Conservation (phyloP, 2,113 vertebrate genomes). For the Anarrhichthys ocellatus region DNA sequence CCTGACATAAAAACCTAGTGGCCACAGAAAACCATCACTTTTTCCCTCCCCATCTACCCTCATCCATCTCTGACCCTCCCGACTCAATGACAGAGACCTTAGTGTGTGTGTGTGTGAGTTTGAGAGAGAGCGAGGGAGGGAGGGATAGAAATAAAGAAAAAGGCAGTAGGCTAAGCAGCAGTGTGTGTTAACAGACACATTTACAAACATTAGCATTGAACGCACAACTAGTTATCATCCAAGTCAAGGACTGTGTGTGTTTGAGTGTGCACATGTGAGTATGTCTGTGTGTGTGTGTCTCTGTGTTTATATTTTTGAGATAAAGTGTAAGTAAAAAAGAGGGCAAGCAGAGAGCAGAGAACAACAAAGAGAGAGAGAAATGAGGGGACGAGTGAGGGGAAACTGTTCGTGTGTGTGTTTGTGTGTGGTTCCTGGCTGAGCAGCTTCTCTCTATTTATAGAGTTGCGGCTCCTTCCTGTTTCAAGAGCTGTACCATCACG, state of each 20-base stretch:
- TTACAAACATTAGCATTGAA: conserved; percentile 70
- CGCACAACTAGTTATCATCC: conserved; percentile 59
- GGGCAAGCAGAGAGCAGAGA: conserved; percentile 19
- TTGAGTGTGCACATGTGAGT: not conserved
- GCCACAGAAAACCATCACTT: conserved; percentile 59
- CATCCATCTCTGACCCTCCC: conserved; percentile 14
- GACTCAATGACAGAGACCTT: conserved; percentile 52
- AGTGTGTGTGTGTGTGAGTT: conserved; percentile 21
- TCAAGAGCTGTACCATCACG: conserved; percentile 81
- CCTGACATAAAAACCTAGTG: conserved; percentile 60
- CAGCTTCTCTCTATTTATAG: conserved; percentile 81
- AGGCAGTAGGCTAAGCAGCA: conserved; percentile 7
- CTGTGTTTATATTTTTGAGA: conserved; percentile 40
- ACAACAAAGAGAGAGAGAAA: conserved; percentile 37
- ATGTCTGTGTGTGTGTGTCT: not conserved
- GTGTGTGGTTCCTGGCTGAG: conserved; percentile 77
- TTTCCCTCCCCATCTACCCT: conserved; percentile 10
- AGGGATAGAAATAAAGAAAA: not conserved
- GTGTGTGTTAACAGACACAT: conserved; percentile 58
- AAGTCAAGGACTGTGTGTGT: conserved; percentile 42
- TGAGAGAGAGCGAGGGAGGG: not conserved
- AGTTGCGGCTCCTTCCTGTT: conserved; percentile 82
- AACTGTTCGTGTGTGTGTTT: conserved; percentile 54
- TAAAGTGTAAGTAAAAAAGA: conserved; percentile 57
- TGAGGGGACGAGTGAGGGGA: conserved; percentile 65